Percentiles rank a stretch among this genome's conserved stretches.
Conservation (phyloP, 2,113 vertebrate species). For the Uria aalge region DNA sequence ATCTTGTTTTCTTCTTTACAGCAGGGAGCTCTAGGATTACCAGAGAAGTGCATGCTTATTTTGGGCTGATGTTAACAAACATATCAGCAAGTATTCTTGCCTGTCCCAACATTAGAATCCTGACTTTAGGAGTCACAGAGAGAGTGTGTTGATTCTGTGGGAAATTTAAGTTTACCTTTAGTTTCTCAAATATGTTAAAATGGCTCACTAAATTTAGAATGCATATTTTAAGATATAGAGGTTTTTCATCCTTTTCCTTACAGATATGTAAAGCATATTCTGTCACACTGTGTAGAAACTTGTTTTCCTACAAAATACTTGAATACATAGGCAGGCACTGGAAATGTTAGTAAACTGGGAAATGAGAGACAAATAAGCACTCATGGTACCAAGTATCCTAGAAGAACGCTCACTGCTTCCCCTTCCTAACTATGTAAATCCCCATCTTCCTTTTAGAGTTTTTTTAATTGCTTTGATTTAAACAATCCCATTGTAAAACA, state of each 20-base stretch:
- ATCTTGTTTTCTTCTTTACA: neutral
- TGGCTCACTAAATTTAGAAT: neutral
- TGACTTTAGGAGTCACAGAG: neutral
- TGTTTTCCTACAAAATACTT: neutral
- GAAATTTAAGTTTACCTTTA: neutral
- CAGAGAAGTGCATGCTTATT: neutral
- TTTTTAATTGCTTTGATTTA: neutral
- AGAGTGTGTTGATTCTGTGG: neutral
- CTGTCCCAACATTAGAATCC: neutral
- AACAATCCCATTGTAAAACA: neutral
- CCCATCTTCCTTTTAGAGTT: neutral
- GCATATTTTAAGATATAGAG: neutral
- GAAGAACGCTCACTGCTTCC: neutral
- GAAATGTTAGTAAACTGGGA: neutral
- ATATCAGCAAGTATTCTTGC: neutral
- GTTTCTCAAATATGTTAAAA: neutral
- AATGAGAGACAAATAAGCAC: neutral
- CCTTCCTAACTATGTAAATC: neutral
- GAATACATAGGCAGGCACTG: neutral
- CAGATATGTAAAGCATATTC: neutral
- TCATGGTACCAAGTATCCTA: neutral
- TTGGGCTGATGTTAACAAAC: neutral
- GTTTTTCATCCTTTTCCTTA: neutral
- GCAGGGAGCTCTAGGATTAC: neutral
- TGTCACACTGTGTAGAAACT: neutral